A percentile compares a stretch with the other conserved stretches of the same genome.
Evolutionary conservation across 2,113 vertebrate genomes (phyloP).

Genomic region (Thunnus maccoyii): DNA sequence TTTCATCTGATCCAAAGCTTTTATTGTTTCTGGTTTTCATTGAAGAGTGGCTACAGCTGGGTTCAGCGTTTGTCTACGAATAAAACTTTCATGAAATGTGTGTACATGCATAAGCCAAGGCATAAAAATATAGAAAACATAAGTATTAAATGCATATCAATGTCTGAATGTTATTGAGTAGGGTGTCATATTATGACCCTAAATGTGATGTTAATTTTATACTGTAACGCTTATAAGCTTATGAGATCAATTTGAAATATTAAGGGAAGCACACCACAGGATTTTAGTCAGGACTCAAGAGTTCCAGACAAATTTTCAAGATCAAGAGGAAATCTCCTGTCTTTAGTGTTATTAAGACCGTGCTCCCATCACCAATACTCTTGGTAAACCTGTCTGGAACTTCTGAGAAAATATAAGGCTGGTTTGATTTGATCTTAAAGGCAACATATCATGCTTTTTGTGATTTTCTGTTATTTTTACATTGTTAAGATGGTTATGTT

Average conservation of each 20-base stretch:
- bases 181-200: too few species aligned
- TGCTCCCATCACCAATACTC: not conserved
- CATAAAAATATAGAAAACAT: too few species aligned
- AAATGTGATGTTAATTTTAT: too few species aligned
- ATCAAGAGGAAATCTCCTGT: not conserved
- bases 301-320: not conserved
- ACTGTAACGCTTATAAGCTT: not conserved
- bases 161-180: too few species aligned
- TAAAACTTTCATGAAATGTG: not conserved
- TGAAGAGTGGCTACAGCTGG: conserved; percentile 9
- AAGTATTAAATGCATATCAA: too few species aligned
- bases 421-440: conserved; percentile 4
- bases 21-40: conserved; percentile 29
- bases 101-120: not conserved
- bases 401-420: not conserved
- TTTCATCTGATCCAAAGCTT: not conserved
- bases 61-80: not conserved
- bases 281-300: not conserved
- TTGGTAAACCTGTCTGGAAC: conserved; percentile 11
- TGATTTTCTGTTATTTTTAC: too few species aligned
- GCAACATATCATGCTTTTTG: too few species aligned
- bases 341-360: not conserved
- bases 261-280: too few species aligned
- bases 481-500: too few species aligned
- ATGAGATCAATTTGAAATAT: not conserved